Conservation (phyloP, 2,113 vertebrate species). For the Myanophis thanlyinensis region DNA sequence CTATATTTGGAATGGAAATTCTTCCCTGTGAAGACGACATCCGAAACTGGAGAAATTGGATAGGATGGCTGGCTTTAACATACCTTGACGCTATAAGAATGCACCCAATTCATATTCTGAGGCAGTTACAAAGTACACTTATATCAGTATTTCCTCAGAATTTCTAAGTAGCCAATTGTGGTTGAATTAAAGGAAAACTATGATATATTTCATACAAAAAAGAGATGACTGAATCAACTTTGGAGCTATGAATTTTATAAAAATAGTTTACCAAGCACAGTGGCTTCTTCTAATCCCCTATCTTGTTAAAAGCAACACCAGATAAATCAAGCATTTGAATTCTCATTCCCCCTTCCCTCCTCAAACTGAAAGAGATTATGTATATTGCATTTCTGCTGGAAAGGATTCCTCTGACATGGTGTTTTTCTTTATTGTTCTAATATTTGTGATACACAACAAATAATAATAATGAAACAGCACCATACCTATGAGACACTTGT, state of each 20-base stretch:
- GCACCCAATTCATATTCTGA: background rate
- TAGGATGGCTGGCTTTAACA: background rate
- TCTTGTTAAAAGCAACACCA: background rate
- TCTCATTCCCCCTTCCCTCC: fast-evolving
- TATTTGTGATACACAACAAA: background rate
- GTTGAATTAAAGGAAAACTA: background rate
- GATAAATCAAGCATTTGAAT: background rate
- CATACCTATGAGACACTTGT: background rate
- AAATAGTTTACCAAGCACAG: background rate
- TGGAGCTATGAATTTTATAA: background rate
- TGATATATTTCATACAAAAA: background rate
- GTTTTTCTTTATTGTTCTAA: background rate
- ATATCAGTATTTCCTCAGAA: background rate
- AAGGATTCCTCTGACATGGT: background rate
- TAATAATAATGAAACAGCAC: background rate
- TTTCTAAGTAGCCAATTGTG: background rate
- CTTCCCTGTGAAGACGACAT: background rate
- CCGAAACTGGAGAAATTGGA: background rate
- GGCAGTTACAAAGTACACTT: background rate
- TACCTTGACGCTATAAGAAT: background rate
- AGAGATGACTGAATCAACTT: background rate
- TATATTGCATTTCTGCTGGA: background rate
- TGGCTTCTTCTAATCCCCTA: background rate
- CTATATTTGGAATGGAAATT: background rate
- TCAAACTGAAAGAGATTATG: background rate